Base-by-base conservation (phyloP, 2,113 vertebrate species). In the Apistogramma diplotaenia region DNA sequence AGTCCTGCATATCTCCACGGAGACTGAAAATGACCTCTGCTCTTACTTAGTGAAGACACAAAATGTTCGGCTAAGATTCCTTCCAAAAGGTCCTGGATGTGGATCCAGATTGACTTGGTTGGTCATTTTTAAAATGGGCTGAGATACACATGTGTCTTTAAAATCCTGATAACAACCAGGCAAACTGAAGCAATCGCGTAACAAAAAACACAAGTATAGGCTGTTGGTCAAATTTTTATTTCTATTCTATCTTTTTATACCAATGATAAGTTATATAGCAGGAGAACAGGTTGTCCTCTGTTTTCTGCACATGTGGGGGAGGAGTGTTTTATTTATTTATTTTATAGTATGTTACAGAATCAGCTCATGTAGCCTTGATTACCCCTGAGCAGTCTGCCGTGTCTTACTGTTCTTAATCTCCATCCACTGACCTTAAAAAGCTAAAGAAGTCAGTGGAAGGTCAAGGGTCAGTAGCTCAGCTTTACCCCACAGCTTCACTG, bases 391-490 rank as follows among this genome's bases (percentile, higher is more conserved):
- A 61, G 74, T 86, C 81, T 84, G 72, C 78, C 88, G 73, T 77
- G 75, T 61, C 53, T 74, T 57, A 15, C 74, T 87, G 65, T 58
- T 77, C 74, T 71, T 89, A 89, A 91, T 86, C 88, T 74, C 74
- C 23, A 76, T 80, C 27, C 67, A 18, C 74, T 87, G 85, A 86
- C 90, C 85, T 84, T 82, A 76, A 89, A 35, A 80, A 89, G 85
- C 72, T 67, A 25, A n/a, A 79, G 73, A 84, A 65, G 49, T 51
- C 72, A 65, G 40, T 31, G 2, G 56, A 55, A 67, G 87, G 88
- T 91, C 78, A 75, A 58, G 76, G 93, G 89, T 90, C 87, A 87
- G 65, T 73, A 35, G 78, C 79, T 79, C 86, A 82, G 86, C 71
- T 82, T 80, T 78, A 65, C 62, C 85, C 76, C n/a, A 55, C 59